Evolutionary conservation across 2,888 invertebrate genomes (phyloP).

Genomic region (Tinea semifulvella): DNA sequence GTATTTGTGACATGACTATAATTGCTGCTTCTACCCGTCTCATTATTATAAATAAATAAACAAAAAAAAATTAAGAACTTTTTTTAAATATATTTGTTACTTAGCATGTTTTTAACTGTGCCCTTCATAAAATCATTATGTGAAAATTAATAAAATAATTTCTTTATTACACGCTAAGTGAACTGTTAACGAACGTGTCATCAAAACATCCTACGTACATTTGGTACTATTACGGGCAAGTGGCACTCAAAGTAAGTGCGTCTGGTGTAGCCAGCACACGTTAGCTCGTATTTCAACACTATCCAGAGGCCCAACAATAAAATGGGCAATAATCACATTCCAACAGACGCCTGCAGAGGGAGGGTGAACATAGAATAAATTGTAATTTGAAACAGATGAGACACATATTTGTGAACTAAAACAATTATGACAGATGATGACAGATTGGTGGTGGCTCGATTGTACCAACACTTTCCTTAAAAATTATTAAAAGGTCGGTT

Average conservation of each 20-base stretch:
- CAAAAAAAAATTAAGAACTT: too few species aligned
- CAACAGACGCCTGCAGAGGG: constrained; percentile 45
- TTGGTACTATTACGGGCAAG: constrained; percentile 4
- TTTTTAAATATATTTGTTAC: neutral
- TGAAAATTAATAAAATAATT: too few species aligned
- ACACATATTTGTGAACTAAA: neutral
- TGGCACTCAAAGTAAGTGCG: constrained; percentile 8
- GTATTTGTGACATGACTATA: too few species aligned
- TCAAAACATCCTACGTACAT: too few species aligned
- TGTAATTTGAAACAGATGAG: neutral
- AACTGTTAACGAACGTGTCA: too few species aligned
- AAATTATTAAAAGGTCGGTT: neutral
- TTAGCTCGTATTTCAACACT: constrained; percentile 49
- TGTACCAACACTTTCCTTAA: neutral
- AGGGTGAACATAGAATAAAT: constrained; percentile 16
- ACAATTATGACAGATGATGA: neutral
- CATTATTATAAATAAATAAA: neutral
- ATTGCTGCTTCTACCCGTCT: too few species aligned
- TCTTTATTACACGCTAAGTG: too few species aligned
- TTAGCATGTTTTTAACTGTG: too few species aligned
- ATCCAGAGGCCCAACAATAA: constrained; percentile 28
- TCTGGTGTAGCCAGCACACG: constrained; percentile 10
- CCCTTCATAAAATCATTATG: too few species aligned
- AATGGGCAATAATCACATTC: constrained; percentile 50
- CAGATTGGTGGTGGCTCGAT: neutral